Evolutionary conservation across 2,113 vertebrate genomes (phyloP).

Genomic region (Thomomys bottae): DNA sequence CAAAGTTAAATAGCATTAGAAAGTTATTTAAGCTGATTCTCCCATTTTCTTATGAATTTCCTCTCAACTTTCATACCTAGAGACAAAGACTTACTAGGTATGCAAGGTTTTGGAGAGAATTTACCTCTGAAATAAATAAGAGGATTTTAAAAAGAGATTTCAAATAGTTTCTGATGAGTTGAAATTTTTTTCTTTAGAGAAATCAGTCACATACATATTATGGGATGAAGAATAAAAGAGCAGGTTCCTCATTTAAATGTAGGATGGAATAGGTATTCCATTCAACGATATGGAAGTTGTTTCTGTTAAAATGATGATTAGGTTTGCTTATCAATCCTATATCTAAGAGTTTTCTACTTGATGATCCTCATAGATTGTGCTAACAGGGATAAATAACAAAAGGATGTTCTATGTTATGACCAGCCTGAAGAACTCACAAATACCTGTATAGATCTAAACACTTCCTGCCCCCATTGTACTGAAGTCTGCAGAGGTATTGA

Average conservation of each 20-base stretch:
- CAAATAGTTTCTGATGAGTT: conserved; percentile 8
- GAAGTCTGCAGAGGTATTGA: background rate
- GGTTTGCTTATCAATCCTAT: background rate
- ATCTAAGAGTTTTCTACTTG: background rate
- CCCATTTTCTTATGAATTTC: conserved; percentile 46
- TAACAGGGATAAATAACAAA: background rate
- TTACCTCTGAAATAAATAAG: background rate
- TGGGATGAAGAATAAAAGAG: background rate
- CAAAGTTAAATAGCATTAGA: conserved; percentile 66
- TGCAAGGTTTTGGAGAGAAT: conserved; percentile 42
- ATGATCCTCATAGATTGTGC: background rate
- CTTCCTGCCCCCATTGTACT: background rate
- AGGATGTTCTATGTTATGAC: background rate
- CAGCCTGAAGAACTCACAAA: background rate
- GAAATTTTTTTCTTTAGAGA: background rate
- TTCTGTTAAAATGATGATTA: conserved; percentile 1
- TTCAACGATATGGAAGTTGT: background rate
- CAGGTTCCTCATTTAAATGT: background rate
- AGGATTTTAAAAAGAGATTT: background rate
- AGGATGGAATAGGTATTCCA: background rate
- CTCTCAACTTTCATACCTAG: conserved; percentile 23
- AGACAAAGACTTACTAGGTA: conserved; percentile 33
- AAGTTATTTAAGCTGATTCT: conserved; percentile 63
- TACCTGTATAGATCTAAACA: background rate
- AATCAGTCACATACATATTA: background rate